phyloP scores from a whole-genome alignment of 2,113 vertebrate species.

The Oxyura jamaicensis region DNA sequence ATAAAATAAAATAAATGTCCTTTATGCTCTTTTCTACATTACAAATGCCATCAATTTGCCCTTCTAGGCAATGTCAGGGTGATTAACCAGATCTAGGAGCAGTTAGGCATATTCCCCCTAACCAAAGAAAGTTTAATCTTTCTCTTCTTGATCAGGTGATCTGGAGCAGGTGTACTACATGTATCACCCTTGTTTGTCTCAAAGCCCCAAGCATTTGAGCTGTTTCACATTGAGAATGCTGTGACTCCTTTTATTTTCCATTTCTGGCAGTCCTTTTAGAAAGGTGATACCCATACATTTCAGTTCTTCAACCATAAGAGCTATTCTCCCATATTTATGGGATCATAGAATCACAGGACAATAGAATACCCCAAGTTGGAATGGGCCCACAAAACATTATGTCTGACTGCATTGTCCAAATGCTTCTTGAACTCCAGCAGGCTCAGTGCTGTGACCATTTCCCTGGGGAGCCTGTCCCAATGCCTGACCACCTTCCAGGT shows the following conservation, averaged over 20 bases:
- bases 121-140: neutral
- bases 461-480: too few relatives aligned
- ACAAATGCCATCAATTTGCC: neutral
- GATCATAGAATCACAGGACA: neutral
- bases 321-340: neutral
- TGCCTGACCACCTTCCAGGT: too few relatives aligned
- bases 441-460: too few relatives aligned
- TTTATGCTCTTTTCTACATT: neutral
- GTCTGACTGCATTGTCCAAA: too few relatives aligned
- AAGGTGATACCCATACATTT: neutral
- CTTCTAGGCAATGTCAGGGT: neutral
- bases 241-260: neutral
- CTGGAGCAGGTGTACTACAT: neutral
- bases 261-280: neutral
- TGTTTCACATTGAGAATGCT: neutral
- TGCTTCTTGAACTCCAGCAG: too few relatives aligned
- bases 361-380: too few relatives aligned
- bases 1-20: too few relatives aligned
- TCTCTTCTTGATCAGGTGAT: neutral
- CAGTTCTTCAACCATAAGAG: neutral
- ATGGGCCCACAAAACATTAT: too few relatives aligned
- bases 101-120: neutral
- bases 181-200: neutral
- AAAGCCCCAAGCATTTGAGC: neutral
- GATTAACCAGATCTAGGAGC: neutral